Percentiles rank a stretch among this genome's conserved stretches.
These are phyloP conservation scores for Epirrhoe alternata DNA, from an alignment of 2,888 invertebrate genomes.

Conservation along the genomic window DNA sequence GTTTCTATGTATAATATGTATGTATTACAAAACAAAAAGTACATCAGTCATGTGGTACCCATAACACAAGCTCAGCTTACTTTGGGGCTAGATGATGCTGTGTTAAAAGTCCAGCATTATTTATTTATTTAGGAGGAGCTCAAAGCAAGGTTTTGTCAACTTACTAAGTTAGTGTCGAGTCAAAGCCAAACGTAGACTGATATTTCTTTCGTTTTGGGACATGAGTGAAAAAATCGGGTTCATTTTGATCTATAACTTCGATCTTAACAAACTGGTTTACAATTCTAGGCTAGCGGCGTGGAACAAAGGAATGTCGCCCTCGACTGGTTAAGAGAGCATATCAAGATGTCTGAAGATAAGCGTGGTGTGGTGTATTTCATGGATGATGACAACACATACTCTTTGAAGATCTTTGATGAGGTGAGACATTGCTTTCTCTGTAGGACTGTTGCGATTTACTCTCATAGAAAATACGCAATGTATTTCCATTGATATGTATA, in stretches of 20 bases:
- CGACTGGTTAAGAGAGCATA: slow-evolving; percentile 90
- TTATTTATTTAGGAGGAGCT: too few relatives aligned
- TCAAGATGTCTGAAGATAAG: slow-evolving; percentile 78
- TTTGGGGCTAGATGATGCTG: too few relatives aligned
- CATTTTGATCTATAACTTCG: neutral
- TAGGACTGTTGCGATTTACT: neutral
- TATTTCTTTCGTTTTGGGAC: neutral
- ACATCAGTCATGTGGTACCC: too few relatives aligned
- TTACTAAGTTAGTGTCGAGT: too few relatives aligned
- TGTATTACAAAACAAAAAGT: too few relatives aligned
- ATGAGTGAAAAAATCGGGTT: neutral
- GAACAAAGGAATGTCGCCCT: slow-evolving; percentile 95
- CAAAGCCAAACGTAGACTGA: too few relatives aligned
- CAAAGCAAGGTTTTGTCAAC: too few relatives aligned
- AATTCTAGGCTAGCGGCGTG: slow-evolving; percentile 90
- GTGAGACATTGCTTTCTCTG: slow-evolving; percentile 69
- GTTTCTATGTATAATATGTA: too few relatives aligned
- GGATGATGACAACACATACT: slow-evolving; percentile 98
- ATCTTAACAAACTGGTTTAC: neutral
- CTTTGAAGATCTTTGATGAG: slow-evolving; percentile 95
- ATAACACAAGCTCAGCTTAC: too few relatives aligned
- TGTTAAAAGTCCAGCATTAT: too few relatives aligned
- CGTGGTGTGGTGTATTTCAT: slow-evolving; percentile 96
- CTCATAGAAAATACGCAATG: too few relatives aligned
- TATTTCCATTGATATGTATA: too few relatives aligned